Evolutionary conservation across 2,113 vertebrate genomes (phyloP).

Genomic region (Dicentrarchus labrax): DNA sequence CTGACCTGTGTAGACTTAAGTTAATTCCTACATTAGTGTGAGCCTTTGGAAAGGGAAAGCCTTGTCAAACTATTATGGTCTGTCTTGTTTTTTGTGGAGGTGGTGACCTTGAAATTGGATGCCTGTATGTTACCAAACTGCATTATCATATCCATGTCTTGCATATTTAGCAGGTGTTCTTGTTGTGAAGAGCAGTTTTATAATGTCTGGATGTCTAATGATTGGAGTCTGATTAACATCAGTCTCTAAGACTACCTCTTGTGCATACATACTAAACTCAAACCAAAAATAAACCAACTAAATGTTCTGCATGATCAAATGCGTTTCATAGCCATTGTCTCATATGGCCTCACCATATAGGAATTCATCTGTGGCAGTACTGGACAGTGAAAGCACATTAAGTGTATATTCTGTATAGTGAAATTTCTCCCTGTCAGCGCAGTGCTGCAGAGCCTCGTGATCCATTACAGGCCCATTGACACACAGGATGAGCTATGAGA

Average conservation of each 20-base stretch:
- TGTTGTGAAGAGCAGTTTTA: conserved; percentile 9
- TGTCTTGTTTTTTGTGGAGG: conserved; percentile 6
- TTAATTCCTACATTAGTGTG: background rate
- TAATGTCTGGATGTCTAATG: background rate
- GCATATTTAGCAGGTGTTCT: conserved; percentile 4
- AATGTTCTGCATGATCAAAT: conserved; percentile 7
- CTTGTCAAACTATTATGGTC: background rate
- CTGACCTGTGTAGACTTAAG: background rate
- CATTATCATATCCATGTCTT: background rate
- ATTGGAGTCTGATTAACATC: background rate
- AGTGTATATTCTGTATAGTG: conserved; percentile 10
- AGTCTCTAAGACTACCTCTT: background rate
- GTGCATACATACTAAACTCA: background rate
- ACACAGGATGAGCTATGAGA: conserved; percentile 68
- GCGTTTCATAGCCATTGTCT: background rate
- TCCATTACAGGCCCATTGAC: conserved; percentile 65
- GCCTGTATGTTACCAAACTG: background rate
- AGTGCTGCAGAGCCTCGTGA: conserved; percentile 30
- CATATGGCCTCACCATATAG: background rate
- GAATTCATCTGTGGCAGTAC: background rate
- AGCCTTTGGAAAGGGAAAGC: background rate
- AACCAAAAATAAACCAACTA: background rate
- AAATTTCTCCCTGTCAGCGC: conserved; percentile 54
- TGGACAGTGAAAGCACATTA: conserved; percentile 6
- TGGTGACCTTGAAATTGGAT: background rate